These are phyloP conservation scores for Tachina grossa DNA, from an alignment of 2,888 invertebrate species.

Conservation along the genomic window DNA sequence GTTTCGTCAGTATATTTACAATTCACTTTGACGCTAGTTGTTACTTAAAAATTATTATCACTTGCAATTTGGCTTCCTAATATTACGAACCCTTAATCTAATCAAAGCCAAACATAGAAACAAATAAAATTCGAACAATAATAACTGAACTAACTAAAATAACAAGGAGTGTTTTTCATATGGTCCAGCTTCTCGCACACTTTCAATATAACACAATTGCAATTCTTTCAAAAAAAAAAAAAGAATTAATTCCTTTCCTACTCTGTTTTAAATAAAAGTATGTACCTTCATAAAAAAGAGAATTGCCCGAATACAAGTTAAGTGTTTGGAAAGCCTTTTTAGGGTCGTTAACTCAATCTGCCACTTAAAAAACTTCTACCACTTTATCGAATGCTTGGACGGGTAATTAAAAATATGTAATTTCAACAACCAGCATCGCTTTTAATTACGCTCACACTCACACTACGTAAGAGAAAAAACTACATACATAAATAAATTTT, in stretches of 20 bases:
- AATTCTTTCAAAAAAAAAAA: too few species aligned
- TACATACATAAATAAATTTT: background rate
- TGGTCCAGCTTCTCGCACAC: too few species aligned
- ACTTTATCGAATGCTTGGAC: constrained; percentile 23
- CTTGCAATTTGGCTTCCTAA: too few species aligned
- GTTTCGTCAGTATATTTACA: too few species aligned
- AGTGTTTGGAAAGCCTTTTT: constrained; percentile 42
- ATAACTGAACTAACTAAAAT: too few species aligned
- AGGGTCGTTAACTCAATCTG: constrained; percentile 55
- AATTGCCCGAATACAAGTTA: background rate
- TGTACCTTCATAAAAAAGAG: background rate
- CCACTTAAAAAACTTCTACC: constrained; percentile 29
- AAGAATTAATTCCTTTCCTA: background rate
- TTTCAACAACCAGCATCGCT: constrained; percentile 57
- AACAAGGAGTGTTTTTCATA: too few species aligned
- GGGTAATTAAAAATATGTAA: constrained; percentile 48
- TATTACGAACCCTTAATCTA: too few species aligned
- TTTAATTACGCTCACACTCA: constrained; percentile 24
- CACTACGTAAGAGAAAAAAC: background rate
- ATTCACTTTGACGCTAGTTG: too few species aligned
- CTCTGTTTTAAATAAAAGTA: background rate
- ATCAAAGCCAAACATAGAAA: too few species aligned
- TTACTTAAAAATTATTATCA: too few species aligned
- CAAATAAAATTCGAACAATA: too few species aligned
- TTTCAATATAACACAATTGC: too few species aligned